phyloP scores from a whole-genome alignment of 2,797 vertebrate genomes.

The Hyperoplus lanceolatus region DNA sequence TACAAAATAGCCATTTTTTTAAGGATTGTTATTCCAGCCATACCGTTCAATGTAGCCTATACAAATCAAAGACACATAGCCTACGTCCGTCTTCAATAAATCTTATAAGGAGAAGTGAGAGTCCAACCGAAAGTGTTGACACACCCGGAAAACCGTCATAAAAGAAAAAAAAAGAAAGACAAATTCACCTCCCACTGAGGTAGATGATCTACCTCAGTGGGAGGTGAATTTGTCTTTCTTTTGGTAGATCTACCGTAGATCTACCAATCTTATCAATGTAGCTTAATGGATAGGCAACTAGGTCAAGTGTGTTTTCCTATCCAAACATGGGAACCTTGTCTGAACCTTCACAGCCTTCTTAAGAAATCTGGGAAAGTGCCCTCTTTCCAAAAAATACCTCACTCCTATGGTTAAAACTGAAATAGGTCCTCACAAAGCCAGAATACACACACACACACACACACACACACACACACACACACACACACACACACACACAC shows the following conservation, averaged over 20 bases:
- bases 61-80: neutral
- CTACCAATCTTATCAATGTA: neutral
- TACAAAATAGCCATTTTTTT: accelerated
- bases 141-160: neutral
- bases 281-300: neutral
- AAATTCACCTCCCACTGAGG: neutral
- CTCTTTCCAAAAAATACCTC: neutral
- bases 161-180: neutral
- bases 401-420: neutral
- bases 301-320: neutral
- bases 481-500: constrained; percentile 11
- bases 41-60: neutral
- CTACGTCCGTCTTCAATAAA: neutral
- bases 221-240: too few relatives aligned
- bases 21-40: neutral
- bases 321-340: too few relatives aligned
- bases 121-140: neutral
- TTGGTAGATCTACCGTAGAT: too few relatives aligned
- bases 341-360: too few relatives aligned
- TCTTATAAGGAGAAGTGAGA: neutral
- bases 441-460: constrained; percentile 1
- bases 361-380: too few relatives aligned
- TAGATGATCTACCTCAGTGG: too few relatives aligned
- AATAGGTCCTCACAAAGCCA: too few relatives aligned
- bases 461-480: constrained; percentile 11